Conservation (phyloP, 2,888 invertebrate species). For the Pelosia muscerda region DNA sequence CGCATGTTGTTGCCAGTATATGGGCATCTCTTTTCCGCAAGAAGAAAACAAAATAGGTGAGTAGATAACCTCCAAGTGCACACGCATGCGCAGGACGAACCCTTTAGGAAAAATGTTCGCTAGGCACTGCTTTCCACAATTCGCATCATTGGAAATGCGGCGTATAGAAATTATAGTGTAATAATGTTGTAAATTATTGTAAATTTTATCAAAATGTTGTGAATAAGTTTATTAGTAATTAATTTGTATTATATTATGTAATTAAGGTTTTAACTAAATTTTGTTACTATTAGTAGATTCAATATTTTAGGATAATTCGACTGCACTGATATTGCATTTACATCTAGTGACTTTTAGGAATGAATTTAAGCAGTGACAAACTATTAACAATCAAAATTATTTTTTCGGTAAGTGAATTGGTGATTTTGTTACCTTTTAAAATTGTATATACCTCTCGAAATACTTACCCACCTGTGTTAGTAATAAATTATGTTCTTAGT, state of each 20-base stretch:
- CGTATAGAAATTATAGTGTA: constrained; percentile 53
- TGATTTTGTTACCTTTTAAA: background rate
- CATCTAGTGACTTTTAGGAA: constrained; percentile 20
- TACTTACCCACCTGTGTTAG: constrained; percentile 30
- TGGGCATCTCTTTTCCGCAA: constrained; percentile 59
- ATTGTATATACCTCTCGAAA: constrained; percentile 1
- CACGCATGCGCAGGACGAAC: constrained; percentile 73
- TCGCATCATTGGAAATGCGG: constrained; percentile 56
- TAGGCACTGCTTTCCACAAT: constrained; percentile 49
- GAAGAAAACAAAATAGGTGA: constrained; percentile 58
- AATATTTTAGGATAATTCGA: constrained; percentile 17
- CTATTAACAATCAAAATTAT: constrained; percentile 14
- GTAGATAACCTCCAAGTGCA: constrained; percentile 68
- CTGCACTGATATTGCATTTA: constrained; percentile 25
- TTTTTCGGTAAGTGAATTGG: constrained; percentile 35
- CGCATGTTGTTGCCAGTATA: constrained; percentile 73
- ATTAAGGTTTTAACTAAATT: constrained; percentile 25
- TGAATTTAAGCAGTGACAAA: constrained; percentile 24
- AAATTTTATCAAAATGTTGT: constrained; percentile 42
- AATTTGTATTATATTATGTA: constrained; percentile 35
- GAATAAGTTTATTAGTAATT: constrained; percentile 39
- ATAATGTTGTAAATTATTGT: constrained; percentile 47
- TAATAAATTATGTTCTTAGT: constrained; percentile 37
- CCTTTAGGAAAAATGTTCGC: constrained; percentile 48
- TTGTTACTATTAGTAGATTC: constrained; percentile 4